These are phyloP conservation scores for Musca domestica DNA, from an alignment of 1,140 invertebrate genomes.

Conservation along the genomic window DNA sequence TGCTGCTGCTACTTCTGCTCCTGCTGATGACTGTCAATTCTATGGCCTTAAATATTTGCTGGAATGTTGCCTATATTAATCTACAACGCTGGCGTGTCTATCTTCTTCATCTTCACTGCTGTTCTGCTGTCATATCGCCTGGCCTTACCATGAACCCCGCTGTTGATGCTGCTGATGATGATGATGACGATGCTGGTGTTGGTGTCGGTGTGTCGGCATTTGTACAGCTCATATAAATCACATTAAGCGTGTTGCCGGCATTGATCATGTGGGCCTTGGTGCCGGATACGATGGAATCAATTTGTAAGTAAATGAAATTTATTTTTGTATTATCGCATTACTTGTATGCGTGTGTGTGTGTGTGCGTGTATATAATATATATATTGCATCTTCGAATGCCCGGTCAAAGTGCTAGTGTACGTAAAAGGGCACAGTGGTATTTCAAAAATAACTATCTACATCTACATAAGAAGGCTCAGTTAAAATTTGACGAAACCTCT, in stretches of 20 bases:
- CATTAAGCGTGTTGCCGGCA: slow-evolving; percentile 80
- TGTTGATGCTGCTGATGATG: not conserved
- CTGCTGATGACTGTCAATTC: slow-evolving; percentile 25
- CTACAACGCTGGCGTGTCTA: not conserved
- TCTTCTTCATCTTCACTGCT: too few species aligned
- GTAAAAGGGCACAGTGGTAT: too few species aligned
- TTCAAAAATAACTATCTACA: too few species aligned
- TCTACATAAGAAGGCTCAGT: too few species aligned
- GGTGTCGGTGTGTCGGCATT: too few species aligned
- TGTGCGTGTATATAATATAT: too few species aligned
- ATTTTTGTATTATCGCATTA: slow-evolving; percentile 6
- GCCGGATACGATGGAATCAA: slow-evolving; percentile 89
- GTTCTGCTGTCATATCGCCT: too few species aligned
- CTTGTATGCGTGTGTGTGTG: not conserved
- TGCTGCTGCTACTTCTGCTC: slow-evolving; percentile 28
- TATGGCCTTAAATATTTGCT: not conserved
- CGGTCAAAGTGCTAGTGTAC: too few species aligned
- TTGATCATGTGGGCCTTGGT: slow-evolving; percentile 84
- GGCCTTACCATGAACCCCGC: too few species aligned
- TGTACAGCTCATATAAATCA: slow-evolving; percentile 87
- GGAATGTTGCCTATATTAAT: slow-evolving; percentile 10
- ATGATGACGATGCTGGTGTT: not conserved
- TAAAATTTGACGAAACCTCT: too few species aligned
- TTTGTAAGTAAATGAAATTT: slow-evolving; percentile 68
- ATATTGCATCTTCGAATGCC: too few species aligned